Evolutionary conservation across 2,113 vertebrate species (phyloP), one percentile per base, ranked within the genome.

Genomic region (Lophius piscatorius): DNA sequence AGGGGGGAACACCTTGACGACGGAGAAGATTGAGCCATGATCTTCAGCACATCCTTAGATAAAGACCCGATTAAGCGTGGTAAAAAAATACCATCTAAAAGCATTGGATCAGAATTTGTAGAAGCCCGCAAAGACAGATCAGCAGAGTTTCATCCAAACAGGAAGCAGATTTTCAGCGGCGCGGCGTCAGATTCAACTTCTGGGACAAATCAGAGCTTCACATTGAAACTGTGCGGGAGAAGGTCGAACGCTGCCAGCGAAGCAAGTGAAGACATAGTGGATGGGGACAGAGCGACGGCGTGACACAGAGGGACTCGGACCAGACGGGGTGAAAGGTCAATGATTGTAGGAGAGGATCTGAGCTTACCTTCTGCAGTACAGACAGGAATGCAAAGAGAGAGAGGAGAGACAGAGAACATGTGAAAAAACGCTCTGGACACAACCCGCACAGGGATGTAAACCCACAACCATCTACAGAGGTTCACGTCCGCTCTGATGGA

Each of bases 351-450:
- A 45, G 63, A 91, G 41, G 52, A 49, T 74, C 26, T 54, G 58
- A 80, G 82, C 96, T 93, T 98, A 99, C 97, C 97, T 99, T 99
- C 97, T 99, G 93, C 88, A 92, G 92, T 90, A 92, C 86, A 89
- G 88, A 94, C 92, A 41, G 88, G 93, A 90, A 91, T 87, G 95
- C 93, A 93, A 89, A 58, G n/a, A n/a, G n/a, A 84, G 81, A 93
- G 86, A 92, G 82, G 69, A 92, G 55, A 84, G 63, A 83, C 63
- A 88, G 91, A 91, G 70, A 90, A 76, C 90, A 91, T 78, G 92
- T 92, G 88, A 92, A 76, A 73, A 84, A 74, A 77, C 68, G 63
- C 48, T 78, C 48, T 6, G 11, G 72, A 78, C n/a, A 48, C 29
- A 80, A 2, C 56, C 67, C n/a, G 58, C 4, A 80, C 20, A 77